Base-by-base conservation (phyloP, 2,113 vertebrate species). In the Seriola rivoliana region DNA sequence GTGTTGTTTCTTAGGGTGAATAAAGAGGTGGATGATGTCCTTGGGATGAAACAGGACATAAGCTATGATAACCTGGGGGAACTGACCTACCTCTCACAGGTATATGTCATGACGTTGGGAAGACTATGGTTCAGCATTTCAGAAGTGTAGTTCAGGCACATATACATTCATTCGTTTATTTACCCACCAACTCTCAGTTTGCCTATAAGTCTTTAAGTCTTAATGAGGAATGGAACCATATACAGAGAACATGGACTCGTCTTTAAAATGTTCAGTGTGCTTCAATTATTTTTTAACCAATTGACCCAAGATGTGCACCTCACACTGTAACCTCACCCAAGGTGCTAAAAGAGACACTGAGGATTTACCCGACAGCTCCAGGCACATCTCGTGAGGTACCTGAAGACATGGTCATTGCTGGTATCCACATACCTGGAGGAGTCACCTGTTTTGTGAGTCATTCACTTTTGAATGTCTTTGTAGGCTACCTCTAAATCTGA, bases 291-390 rank as follows among this genome's bases (percentile, higher is more conserved):
- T 44, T 46, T 21, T 12, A 63, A 48, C n/a, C 3, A 13, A 10
- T 5, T 74, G 17, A 63, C 2, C 13, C 1, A 62, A 52, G 4
- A 34, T 38, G 16, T 54, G 2, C 6, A 7, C 16, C 50, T 48
- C 4, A n/a, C 13, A 1, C 36, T 42, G 1, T 63, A 4, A 36
- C 44, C 4, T 29, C 8, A 7, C 0, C 11, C 10, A 63, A 99
- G 98, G 95, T 99, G 59, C 89, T 99, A 58, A 99, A 98, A 87
- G 98, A 99, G 89, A 96, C 96, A 0, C 94, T 99, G 79, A 93
- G 97, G 76, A 29, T 98, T 1, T 99, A 98, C 59, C 96, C 98
- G 0, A 95, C 96, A 0, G 90, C 94, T 2, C 91, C 96, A 0
- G 96, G 94, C 13, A 98, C 96, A 0, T 82, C 95, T 10, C 97